These are phyloP conservation scores for Microctenopoma stevenorrisi DNA, from an alignment of 2,797 vertebrate species.

Conservation along the genomic window DNA sequence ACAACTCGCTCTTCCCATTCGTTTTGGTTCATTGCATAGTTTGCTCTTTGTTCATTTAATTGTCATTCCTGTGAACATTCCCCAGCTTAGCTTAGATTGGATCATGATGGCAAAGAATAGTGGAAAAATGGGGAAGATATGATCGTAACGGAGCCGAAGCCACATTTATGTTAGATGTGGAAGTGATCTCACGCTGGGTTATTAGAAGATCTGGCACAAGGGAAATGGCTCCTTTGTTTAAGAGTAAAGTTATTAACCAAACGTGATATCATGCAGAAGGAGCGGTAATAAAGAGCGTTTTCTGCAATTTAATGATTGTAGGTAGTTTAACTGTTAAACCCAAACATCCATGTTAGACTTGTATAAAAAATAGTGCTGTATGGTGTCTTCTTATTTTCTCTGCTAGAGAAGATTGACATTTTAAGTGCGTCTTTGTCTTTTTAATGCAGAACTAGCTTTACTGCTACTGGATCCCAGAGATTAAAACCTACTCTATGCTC, in stretches of 20 bases:
- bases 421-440: too few relatives aligned
- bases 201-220: constrained; percentile 54
- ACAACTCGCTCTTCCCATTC: constrained; percentile 64
- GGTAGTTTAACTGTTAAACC: neutral
- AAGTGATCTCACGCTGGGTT: constrained; percentile 69
- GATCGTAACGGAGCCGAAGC: constrained; percentile 55
- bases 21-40: constrained; percentile 73
- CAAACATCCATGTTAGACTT: neutral
- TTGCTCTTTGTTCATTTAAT: constrained; percentile 81
- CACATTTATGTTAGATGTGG: constrained; percentile 67
- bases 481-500: too few relatives aligned
- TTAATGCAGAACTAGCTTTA: neutral
- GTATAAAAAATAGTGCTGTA: neutral
- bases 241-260: constrained; percentile 28
- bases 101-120: constrained; percentile 73
- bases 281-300: neutral
- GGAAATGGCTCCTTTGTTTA: constrained; percentile 32
- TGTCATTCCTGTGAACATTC: constrained; percentile 79
- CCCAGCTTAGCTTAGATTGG: constrained; percentile 70
- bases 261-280: constrained; percentile 14
- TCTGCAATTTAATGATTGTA: neutral
- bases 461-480: neutral
- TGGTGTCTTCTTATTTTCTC: too few relatives aligned
- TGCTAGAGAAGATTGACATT: too few relatives aligned
- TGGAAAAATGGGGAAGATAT: constrained; percentile 64